A percentile compares a stretch with the other conserved stretches of the same genome.
Conservation (phyloP, 2,888 invertebrate species). For the Mycalesis mineus region DNA sequence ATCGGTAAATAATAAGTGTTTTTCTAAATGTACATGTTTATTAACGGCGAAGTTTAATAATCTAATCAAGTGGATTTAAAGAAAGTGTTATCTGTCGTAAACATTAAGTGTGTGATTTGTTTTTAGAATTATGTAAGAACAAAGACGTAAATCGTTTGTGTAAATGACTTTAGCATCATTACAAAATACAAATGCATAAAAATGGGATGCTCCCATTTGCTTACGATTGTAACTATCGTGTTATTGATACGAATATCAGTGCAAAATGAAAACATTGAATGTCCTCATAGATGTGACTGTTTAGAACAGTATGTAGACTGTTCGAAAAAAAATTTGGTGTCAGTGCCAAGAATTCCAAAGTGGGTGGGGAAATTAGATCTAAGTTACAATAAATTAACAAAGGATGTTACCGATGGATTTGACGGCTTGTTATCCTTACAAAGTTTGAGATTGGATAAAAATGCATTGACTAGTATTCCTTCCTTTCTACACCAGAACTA, state of each 20-base stretch:
- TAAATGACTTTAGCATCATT: slow-evolving; percentile 52
- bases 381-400: slow-evolving; percentile 67
- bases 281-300: slow-evolving; percentile 85
- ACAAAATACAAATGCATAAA: slow-evolving; percentile 61
- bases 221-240: slow-evolving; percentile 60
- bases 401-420: slow-evolving; percentile 57
- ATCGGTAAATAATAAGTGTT: slow-evolving; percentile 55
- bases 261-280: slow-evolving; percentile 68
- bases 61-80: slow-evolving; percentile 43
- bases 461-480: slow-evolving; percentile 76
- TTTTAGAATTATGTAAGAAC: slow-evolving; percentile 65
- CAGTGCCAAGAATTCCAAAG: slow-evolving; percentile 85
- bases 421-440: slow-evolving; percentile 54
- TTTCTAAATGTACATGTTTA: slow-evolving; percentile 39
- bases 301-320: slow-evolving; percentile 86
- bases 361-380: slow-evolving; percentile 88
- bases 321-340: slow-evolving; percentile 82
- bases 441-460: slow-evolving; percentile 76
- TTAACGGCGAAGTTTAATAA: slow-evolving; percentile 51
- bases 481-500: slow-evolving; percentile 70
- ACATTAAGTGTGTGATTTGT: slow-evolving; percentile 40
- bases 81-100: slow-evolving; percentile 40
- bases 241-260: slow-evolving; percentile 48
- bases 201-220: slow-evolving; percentile 71
- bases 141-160: slow-evolving; percentile 44